Percentiles rank a stretch among this genome's conserved stretches.
Conservation (phyloP, 2,113 vertebrate species). For the Xerus inauris region DNA sequence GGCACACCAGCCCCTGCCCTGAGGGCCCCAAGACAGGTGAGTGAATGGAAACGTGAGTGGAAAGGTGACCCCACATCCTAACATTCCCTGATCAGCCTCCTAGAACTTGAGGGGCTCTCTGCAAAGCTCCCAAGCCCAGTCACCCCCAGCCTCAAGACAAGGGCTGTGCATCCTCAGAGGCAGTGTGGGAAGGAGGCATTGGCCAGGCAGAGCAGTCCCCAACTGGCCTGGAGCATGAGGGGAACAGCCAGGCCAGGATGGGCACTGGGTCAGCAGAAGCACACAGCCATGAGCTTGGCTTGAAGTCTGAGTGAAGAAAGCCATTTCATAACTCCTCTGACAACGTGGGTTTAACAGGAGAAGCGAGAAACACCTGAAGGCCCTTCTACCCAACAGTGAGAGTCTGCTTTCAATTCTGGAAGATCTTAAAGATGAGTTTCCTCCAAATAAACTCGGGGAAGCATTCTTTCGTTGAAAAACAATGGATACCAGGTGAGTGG, state of each 20-base stretch:
- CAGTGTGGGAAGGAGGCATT: background rate
- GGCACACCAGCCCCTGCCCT: background rate
- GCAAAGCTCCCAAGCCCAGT: background rate
- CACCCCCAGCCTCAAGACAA: background rate
- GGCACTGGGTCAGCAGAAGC: background rate
- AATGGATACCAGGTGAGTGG: background rate
- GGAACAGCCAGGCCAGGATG: background rate
- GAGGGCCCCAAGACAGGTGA: background rate
- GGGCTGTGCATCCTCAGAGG: too few relatives aligned
- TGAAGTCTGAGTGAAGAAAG: background rate
- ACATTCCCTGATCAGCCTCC: background rate
- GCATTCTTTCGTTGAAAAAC: background rate
- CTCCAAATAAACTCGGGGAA: background rate
- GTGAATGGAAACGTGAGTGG: background rate
- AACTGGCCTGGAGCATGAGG: background rate
- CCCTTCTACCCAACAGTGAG: background rate
- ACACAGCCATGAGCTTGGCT: background rate
- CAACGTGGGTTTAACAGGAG: background rate
- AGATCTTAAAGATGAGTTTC: background rate
- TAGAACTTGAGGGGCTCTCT: background rate
- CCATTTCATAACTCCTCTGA: background rate
- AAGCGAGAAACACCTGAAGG: background rate
- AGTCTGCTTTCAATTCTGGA: background rate
- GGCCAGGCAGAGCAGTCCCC: background rate
- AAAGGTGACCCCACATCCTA: background rate